phyloP scores from a whole-genome alignment of 2,113 vertebrate species.

The Pollimyrus isidori region DNA sequence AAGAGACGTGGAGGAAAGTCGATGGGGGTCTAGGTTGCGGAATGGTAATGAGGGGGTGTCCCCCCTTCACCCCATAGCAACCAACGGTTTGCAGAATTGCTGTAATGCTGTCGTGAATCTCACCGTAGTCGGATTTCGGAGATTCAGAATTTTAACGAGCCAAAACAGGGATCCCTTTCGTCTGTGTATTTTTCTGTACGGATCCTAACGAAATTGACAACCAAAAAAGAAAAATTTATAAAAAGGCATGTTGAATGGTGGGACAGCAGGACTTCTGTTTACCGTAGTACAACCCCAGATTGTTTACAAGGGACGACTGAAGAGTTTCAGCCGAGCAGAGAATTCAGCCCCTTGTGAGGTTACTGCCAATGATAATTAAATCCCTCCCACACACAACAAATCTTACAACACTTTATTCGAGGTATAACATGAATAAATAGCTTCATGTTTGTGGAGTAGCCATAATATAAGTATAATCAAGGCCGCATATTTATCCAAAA shows the following conservation, averaged over 20 bases:
- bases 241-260: neutral
- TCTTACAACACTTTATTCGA: neutral
- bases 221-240: neutral
- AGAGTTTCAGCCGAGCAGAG: neutral
- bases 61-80: neutral
- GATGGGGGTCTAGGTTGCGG: neutral
- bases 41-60: neutral
- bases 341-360: neutral
- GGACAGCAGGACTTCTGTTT: neutral
- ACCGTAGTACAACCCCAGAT: neutral
- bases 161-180: neutral
- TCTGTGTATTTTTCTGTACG: neutral
- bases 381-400: neutral
- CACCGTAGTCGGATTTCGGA: neutral
- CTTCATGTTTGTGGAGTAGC: neutral
- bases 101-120: neutral
- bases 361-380: neutral
- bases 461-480: neutral
- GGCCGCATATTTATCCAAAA: neutral
- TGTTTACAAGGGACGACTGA: neutral
- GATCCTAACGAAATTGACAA: neutral
- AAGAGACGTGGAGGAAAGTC: neutral
- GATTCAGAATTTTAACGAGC: neutral
- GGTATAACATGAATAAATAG: neutral
- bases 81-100: neutral